These are phyloP conservation scores for Epizoanthus fatuus DNA, from an alignment of 92 coral and sea anemone genomes.

Conservation along the genomic window DNA sequence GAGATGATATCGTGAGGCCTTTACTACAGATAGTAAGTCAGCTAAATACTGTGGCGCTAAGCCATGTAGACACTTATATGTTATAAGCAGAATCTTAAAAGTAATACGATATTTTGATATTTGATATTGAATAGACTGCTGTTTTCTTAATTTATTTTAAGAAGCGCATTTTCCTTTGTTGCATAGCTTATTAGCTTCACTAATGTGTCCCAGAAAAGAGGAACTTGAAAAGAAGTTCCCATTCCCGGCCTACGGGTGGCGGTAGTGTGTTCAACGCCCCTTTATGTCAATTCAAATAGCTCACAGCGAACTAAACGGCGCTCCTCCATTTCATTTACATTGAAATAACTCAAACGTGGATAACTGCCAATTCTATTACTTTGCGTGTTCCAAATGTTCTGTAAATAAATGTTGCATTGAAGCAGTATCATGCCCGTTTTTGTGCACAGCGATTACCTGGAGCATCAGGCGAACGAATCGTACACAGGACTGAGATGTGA, in stretches of 20 bases:
- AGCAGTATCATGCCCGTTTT: background rate
- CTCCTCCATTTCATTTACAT: background rate
- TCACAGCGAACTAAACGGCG: background rate
- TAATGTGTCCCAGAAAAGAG: background rate
- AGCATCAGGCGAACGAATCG: background rate
- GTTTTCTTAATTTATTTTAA: too few relatives aligned
- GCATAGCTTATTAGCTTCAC: slow-evolving; percentile 35
- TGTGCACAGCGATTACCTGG: background rate
- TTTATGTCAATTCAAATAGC: slow-evolving; percentile 4
- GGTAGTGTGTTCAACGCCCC: background rate
- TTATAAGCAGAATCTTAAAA: too few relatives aligned
- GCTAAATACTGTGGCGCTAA: too few relatives aligned
- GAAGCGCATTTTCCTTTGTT: slow-evolving; percentile 24
- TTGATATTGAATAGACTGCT: too few relatives aligned
- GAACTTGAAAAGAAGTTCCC: slow-evolving; percentile 2
- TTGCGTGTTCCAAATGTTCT: background rate
- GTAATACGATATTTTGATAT: too few relatives aligned
- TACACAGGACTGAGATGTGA: too few relatives aligned
- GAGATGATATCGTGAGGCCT: too few relatives aligned
- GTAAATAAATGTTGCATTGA: background rate
- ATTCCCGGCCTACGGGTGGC: slow-evolving; percentile 13
- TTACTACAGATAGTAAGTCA: too few relatives aligned
- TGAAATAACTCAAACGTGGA: background rate
- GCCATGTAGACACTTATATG: too few relatives aligned
- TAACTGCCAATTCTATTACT: too few relatives aligned